These are phyloP conservation scores for Esox niger DNA, from an alignment of 2,113 vertebrate genomes.

Conservation along the genomic window DNA sequence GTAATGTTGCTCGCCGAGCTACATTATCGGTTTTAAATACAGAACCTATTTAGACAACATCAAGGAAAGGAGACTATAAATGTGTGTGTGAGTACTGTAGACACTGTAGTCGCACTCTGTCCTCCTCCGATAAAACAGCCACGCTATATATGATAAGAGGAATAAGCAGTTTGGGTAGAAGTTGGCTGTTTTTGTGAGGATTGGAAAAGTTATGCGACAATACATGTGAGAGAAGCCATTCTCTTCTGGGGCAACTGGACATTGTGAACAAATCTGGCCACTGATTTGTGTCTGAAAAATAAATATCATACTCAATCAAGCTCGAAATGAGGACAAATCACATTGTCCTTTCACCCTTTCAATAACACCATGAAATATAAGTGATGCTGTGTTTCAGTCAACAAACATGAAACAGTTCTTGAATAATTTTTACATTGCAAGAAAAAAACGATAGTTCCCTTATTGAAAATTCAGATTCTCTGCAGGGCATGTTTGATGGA, in stretches of 20 bases:
- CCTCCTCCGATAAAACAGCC: neutral
- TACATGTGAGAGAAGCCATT: neutral
- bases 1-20: neutral
- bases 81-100: neutral
- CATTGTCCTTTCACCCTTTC: neutral
- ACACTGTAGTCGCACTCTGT: neutral
- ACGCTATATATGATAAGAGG: neutral
- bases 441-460: neutral
- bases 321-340: neutral
- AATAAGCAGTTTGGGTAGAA: neutral
- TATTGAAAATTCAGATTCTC: neutral
- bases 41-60: neutral
- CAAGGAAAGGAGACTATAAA: neutral
- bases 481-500: conserved; percentile 1
- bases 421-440: neutral
- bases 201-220: neutral
- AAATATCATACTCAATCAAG: neutral
- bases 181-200: neutral
- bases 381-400: neutral
- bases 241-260: neutral
- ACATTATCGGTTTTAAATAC: neutral
- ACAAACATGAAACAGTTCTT: neutral
- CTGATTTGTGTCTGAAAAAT: neutral
- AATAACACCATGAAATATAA: neutral
- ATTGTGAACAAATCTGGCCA: neutral